Percentiles rank a stretch among this genome's conserved stretches.
Conservation (phyloP, 2,113 vertebrate species). For the Poicephalus meyeri region DNA sequence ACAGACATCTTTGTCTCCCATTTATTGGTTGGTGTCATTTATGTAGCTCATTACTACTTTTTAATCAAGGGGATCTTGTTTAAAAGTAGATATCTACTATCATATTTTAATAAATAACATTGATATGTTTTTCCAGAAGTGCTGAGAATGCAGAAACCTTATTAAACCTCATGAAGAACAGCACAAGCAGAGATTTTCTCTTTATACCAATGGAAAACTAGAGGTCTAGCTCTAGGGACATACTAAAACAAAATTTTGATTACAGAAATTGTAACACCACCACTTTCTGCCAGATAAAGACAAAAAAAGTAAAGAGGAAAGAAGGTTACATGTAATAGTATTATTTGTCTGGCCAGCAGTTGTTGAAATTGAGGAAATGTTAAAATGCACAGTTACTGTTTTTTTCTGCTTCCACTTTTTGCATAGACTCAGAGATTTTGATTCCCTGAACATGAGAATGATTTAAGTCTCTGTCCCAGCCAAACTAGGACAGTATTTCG, state of each 20-base stretch:
- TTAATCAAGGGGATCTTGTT: background rate
- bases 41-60: background rate
- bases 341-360: background rate
- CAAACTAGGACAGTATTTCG: background rate
- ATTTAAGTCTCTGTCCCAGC: background rate
- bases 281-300: too few species aligned
- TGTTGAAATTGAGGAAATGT: background rate
- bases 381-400: background rate
- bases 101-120: background rate
- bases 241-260: background rate
- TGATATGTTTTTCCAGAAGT: background rate
- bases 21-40: background rate
- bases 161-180: background rate
- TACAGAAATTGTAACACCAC: background rate
- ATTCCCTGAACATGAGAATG: background rate
- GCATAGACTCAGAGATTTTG: background rate
- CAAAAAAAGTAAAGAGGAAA: rapidly evolving
- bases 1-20: background rate
- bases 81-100: background rate
- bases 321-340: background rate
- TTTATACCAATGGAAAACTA: background rate
- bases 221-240: background rate
- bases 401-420: background rate
- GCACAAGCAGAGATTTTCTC: background rate
- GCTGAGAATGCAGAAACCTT: background rate